Evolutionary conservation across 1,140 invertebrate species (phyloP).

Genomic region (Brachystomella parvula): DNA sequence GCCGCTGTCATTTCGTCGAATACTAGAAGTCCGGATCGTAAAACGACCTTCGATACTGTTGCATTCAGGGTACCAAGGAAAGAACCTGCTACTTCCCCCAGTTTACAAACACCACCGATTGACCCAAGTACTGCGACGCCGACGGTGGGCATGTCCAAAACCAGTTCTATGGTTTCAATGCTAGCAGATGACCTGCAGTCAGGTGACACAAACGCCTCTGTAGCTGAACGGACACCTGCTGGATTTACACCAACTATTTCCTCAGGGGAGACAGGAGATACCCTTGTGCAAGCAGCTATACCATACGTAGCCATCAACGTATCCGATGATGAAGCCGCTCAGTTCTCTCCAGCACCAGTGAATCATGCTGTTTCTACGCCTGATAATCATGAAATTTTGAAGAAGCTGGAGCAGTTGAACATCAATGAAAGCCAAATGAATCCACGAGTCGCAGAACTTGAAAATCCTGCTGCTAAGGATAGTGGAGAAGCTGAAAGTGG

Average conservation of each 20-base stretch:
- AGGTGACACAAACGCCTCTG: neutral
- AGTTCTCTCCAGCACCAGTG: constrained; percentile 15
- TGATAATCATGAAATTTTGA: neutral
- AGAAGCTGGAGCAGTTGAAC: neutral
- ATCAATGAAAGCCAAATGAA: neutral
- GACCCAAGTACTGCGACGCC: neutral
- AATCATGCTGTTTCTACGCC: neutral
- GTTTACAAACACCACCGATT: neutral
- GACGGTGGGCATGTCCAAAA: constrained; percentile 6
- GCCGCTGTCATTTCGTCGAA: constrained; percentile 32
- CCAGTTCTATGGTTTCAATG: constrained; percentile 9
- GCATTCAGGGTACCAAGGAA: constrained; percentile 29
- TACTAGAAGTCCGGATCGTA: neutral
- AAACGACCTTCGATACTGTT: constrained; percentile 32
- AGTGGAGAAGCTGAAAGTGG: too few relatives aligned
- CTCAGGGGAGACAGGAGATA: neutral
- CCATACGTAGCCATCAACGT: constrained; percentile 14
- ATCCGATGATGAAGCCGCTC: constrained; percentile 20
- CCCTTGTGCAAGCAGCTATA: neutral
- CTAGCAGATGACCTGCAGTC: constrained; percentile 6
- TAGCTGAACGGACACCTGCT: neutral
- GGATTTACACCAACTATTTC: neutral
- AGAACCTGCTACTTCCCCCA: constrained; percentile 11
- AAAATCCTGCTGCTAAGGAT: too few relatives aligned
- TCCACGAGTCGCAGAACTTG: too few relatives aligned